These are phyloP conservation scores for Aspiorhynchus laticeps DNA, from an alignment of 2,113 vertebrate genomes.

Conservation along the genomic window DNA sequence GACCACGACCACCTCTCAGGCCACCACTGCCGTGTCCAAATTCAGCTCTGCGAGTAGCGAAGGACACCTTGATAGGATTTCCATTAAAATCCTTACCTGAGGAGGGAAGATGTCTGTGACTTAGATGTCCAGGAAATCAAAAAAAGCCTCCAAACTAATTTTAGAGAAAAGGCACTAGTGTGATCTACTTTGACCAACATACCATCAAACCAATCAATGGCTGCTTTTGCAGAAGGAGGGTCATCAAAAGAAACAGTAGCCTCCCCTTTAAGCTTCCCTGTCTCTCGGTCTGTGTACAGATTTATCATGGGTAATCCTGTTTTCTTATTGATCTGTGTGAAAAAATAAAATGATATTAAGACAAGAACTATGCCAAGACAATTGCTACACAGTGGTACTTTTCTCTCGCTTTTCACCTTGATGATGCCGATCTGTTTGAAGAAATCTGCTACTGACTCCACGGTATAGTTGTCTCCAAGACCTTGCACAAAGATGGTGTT, in stretches of 20 bases:
- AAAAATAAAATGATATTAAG: background rate
- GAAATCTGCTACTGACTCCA: constrained; percentile 88
- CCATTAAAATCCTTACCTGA: constrained; percentile 89
- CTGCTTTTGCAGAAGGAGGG: constrained; percentile 89
- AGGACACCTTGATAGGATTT: constrained; percentile 88
- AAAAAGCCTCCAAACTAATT: background rate
- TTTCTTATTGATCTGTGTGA: constrained; percentile 86
- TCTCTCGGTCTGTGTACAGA: constrained; percentile 89
- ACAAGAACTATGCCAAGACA: background rate
- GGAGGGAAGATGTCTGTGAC: background rate
- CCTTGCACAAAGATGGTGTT: constrained; percentile 95
- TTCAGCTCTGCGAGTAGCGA: constrained; percentile 86
- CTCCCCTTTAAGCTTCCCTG: constrained; percentile 90
- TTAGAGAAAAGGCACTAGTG: background rate
- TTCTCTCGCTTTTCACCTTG: constrained; percentile 74
- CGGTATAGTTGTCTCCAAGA: constrained; percentile 86
- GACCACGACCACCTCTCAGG: constrained; percentile 80
- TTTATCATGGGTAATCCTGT: constrained; percentile 94
- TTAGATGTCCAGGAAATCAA: background rate
- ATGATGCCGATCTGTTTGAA: constrained; percentile 95
- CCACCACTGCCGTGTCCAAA: constrained; percentile 82
- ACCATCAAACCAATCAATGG: constrained; percentile 94
- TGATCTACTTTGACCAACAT: constrained; percentile 29
- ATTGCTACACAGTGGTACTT: too few species aligned
- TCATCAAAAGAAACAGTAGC: constrained; percentile 91